Evolutionary conservation across 2,113 vertebrate species (phyloP), one percentile per base, ranked within the genome.

Genomic region (Xiphias gladius): DNA sequence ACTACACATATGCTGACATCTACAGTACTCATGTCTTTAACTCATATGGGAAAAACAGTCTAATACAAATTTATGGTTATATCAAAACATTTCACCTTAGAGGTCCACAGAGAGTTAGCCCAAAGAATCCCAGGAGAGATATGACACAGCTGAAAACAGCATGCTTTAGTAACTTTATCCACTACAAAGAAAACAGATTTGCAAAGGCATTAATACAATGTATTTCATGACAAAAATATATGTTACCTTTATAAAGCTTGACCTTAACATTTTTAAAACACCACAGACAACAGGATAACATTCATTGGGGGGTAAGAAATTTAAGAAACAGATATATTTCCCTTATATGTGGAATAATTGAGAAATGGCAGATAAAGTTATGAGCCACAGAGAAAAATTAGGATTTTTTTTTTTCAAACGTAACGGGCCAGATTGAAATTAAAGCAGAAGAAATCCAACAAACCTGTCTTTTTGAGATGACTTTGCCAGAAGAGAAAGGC

Each of bases 151-250:
- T 97, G 91, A 97, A 96, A 86, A 99, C 79, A 20, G 97, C 96
- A 91, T 99, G 98, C 88, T 99, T 99, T 74, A 97, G 91, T 93
- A 99, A 96, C 94, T 95, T 99, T 92, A 99, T 96, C 98, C 98
- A 99, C 98, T 99, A 81, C 39, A 94, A 96, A 89, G 81, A 66
- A 94, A 94, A 65, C 3, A 80, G 16, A 35, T 43, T 65, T 39
- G 63, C 17, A 24, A 1, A 5, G 1, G 24, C 22, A 58, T 20
- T 30, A 28, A 50, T 19, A 57, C 1, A 37, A 10, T 24, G 20
- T 24, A 5, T 13, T 16, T 68, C 14, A 66, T 22, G 14, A 37
- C 1, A 30, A 52, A 5, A 24, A n/a, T 1, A 24, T 52, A 16
- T 64, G 17, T 46, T 70, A 30, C 5, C 28, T 19, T 24, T 54